A percentile compares a stretch with the other conserved stretches of the same genome.
phyloP scores from a whole-genome alignment of 2,888 invertebrate species.

The Heliconius charithonia region DNA sequence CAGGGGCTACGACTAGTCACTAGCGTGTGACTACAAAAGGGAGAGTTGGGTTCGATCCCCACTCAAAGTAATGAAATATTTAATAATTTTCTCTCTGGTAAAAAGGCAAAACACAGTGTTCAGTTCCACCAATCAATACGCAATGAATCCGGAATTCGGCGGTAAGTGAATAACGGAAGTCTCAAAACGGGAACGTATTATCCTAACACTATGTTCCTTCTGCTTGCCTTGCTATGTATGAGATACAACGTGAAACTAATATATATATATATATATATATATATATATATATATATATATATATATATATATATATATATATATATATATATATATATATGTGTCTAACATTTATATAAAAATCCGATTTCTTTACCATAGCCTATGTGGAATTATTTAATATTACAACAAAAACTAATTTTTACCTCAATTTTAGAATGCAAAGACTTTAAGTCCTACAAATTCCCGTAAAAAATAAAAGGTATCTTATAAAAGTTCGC shows the following conservation, averaged over 20 bases:
- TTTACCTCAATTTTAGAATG: background rate
- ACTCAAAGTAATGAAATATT: no score
- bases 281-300: no score
- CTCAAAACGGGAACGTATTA: background rate
- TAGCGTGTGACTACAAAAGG: no score
- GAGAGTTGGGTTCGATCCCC: no score
- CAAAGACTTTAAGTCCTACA: constrained; percentile 1
- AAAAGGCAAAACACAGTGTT: no score
- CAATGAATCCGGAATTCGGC: background rate
- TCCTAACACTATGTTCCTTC: background rate
- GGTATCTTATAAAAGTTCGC: constrained; percentile 45
- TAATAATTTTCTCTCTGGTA: no score
- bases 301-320: no score
- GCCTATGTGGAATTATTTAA: background rate
- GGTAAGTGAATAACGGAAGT: background rate
- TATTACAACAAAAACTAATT: background rate
- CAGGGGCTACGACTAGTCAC: no score
- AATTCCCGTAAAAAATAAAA: constrained; percentile 35
- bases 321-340: no score
- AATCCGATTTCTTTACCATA: no score
- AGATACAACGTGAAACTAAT: background rate
- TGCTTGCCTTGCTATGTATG: background rate
- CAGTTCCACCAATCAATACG: background rate
- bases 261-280: no score
- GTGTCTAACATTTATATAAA: background rate